phyloP scores from a whole-genome alignment of 2,113 vertebrate species.

The Tachuris rubrigastra region DNA sequence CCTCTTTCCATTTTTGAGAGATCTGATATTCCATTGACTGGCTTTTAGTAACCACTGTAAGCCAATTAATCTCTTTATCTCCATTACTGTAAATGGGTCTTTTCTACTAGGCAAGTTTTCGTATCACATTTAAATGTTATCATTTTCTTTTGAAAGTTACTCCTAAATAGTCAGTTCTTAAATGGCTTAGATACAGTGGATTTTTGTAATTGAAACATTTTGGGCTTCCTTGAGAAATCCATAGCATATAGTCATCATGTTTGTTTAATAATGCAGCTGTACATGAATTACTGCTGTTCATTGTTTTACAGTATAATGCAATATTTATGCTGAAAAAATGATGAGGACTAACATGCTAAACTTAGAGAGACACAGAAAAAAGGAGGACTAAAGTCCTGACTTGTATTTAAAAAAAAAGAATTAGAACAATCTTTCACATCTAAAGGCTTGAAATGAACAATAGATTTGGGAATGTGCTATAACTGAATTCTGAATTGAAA shows the following conservation, averaged over 20 bases:
- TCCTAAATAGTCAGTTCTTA: neutral
- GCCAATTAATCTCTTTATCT: neutral
- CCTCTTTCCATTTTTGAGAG: neutral
- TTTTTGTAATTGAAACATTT: neutral
- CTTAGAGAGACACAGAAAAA: neutral
- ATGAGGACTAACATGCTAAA: neutral
- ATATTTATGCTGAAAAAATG: neutral
- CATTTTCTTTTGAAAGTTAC: neutral
- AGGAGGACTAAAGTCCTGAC: neutral
- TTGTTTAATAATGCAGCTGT: neutral
- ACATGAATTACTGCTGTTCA: neutral
- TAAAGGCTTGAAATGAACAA: neutral
- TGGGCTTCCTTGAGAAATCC: neutral
- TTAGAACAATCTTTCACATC: neutral
- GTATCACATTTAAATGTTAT: neutral
- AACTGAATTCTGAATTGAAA: neutral
- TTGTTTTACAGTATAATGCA: neutral
- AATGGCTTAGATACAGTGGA: neutral
- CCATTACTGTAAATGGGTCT: neutral
- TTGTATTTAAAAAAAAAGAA: neutral
- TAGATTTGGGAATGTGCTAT: neutral
- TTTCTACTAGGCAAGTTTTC: neutral
- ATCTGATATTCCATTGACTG: neutral
- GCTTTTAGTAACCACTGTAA: slow-evolving; percentile 7
- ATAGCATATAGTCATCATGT: neutral